A percentile compares a stretch with the other conserved stretches of the same genome.
Conservation (phyloP, 2,888 invertebrate genomes). For the Oligia fasciuncula region DNA sequence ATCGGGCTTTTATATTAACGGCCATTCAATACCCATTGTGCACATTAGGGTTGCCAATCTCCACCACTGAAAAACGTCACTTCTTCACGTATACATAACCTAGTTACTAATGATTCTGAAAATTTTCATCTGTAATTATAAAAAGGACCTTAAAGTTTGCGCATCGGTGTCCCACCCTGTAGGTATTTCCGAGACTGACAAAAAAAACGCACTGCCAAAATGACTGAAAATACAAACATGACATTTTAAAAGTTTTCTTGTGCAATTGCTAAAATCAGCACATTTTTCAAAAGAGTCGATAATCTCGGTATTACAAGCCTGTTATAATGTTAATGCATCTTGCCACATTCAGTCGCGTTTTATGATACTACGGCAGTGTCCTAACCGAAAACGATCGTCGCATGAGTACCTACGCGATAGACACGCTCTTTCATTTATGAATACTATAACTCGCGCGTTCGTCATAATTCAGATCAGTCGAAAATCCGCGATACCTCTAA, state of each 20-base stretch:
- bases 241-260: neutral
- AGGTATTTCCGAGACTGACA: neutral
- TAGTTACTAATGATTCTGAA: no score
- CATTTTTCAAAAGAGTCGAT: neutral
- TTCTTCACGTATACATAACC: neutral
- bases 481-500: neutral
- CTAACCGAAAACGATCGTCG: no score
- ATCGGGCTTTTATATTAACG: constrained; percentile 58
- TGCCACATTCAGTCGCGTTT: neutral
- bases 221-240: neutral
- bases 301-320: no score
- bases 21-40: constrained; percentile 53
- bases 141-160: no score
- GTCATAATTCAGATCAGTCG: neutral
- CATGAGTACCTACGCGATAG: neutral
- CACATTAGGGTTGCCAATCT: constrained; percentile 35
- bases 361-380: neutral
- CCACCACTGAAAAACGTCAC: neutral
- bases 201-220: neutral
- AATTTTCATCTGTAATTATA: no score
- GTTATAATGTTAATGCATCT: neutral
- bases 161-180: no score
- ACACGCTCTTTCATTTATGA: neutral
- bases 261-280: neutral
- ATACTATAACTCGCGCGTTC: neutral